phyloP scores from a whole-genome alignment of 2,113 vertebrate species.

The Coregonus clupeaformis region DNA sequence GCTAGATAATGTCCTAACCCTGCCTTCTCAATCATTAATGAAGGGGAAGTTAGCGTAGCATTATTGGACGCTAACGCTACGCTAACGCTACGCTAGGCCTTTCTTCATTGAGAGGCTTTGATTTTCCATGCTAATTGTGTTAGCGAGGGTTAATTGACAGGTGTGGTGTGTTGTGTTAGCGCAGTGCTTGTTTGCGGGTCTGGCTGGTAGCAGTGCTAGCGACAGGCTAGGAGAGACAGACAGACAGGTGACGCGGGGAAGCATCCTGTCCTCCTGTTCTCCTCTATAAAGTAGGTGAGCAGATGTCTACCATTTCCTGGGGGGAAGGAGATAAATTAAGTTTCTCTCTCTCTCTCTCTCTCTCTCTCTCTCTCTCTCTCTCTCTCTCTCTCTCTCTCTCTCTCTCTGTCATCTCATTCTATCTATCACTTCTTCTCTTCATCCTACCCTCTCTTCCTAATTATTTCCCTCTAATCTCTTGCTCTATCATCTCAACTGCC shows the following conservation, averaged over 20 bases:
- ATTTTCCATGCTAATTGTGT: conserved; percentile 49
- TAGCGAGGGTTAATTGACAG: conserved; percentile 40
- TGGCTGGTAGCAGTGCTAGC: conserved; percentile 4
- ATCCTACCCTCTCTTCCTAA: neutral
- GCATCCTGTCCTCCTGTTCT: conserved; percentile 53
- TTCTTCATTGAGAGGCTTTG: conserved; percentile 34
- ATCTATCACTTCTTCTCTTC: no score
- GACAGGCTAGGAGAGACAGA: conserved; percentile 45
- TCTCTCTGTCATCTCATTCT: neutral
- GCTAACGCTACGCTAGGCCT: conserved; percentile 22
- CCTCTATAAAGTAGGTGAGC: conserved; percentile 62
- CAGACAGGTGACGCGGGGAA: conserved; percentile 55
- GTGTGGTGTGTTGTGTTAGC: conserved; percentile 18
- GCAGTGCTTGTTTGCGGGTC: conserved; percentile 27
- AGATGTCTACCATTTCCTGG: conserved; percentile 67
- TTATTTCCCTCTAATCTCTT: neutral
- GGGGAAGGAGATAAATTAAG: conserved; percentile 65
- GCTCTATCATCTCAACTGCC: neutral
- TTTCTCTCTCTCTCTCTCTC: conserved; percentile 1
- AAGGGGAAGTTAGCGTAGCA: neutral
- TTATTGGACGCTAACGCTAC: conserved; percentile 18
- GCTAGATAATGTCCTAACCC: no score
- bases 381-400: neutral
- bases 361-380: conserved; percentile 8
- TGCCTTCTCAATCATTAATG: conserved; percentile 12